Evolutionary conservation across 1,140 invertebrate species (phyloP).

Genomic region (Drosophila kurseongensis): DNA sequence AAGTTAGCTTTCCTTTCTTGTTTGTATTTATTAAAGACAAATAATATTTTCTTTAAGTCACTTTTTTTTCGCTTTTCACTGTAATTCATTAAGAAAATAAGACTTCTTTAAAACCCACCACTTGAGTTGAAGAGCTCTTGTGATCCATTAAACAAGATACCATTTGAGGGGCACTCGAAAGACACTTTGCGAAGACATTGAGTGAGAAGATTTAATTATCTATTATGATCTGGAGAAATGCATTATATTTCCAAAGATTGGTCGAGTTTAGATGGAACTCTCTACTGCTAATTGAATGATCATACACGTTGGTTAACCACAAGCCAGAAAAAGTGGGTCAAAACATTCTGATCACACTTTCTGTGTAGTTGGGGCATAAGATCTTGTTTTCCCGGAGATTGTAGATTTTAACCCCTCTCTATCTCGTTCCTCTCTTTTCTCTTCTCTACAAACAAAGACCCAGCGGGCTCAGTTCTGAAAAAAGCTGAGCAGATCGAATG

Average conservation of each 20-base stretch:
- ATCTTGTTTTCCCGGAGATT: conserved; percentile 19
- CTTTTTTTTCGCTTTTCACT: not conserved
- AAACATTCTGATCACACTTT: conserved; percentile 5
- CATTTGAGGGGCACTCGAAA: conserved; percentile 7
- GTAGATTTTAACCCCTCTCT: not conserved
- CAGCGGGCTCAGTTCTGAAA: conserved; percentile 13
- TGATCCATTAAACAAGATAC: not conserved
- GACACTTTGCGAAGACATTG: conserved; percentile 14
- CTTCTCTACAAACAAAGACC: conserved; percentile 2
- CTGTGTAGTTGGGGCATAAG: not conserved
- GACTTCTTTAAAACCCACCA: not conserved
- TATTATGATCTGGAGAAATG: not conserved
- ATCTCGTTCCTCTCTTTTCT: not conserved
- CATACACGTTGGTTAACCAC: conserved; percentile 1
- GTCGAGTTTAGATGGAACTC: not conserved
- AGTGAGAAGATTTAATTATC: not conserved
- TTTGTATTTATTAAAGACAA: no score
- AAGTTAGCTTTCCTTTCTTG: no score
- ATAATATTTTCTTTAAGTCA: not conserved
- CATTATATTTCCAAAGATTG: not conserved
- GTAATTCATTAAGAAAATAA: not conserved
- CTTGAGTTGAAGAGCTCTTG: conserved; percentile 14
- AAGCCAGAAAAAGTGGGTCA: conserved; percentile 29
- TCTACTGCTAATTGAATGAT: conserved; percentile 24
- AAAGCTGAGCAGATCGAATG: conserved; percentile 18